Base-by-base conservation (phyloP, 2,113 vertebrate species). In the Macroglossus sobrinus region DNA sequence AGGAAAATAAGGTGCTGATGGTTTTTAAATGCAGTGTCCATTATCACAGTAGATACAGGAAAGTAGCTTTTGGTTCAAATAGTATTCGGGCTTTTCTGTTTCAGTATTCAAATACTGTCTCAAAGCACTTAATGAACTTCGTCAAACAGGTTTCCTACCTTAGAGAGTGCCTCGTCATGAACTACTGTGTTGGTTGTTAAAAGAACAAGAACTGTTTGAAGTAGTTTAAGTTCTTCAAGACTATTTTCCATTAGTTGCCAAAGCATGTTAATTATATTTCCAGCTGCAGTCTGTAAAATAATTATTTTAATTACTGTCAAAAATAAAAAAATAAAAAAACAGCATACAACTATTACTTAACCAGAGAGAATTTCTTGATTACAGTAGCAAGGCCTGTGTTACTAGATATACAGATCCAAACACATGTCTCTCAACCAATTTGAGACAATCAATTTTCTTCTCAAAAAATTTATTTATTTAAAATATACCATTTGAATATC, bases 241-340 rank as follows among this genome's bases (percentile, higher is more conserved):
- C 99, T 99, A 82, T 99, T 99, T 98, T 99, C 99, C 99, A 99
- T 99, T 97, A 99, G 99, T 97, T 99, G 99, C 99, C 99, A 99
- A 97, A 99, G 98, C 99, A 99, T 99, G 98, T 99, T 99, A 98
- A 99, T 99, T 97, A 99, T 99, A 98, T 99, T 99, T 96, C 99
- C 99, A 35, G 99, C 99, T 53, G 99, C 99, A 89, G 98, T 99
- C 99, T 99, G 98, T 55, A 96, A 98, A 96, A 75, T 91, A 98
- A 97, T 79, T 30, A 4, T 95, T 96, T 97, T 88, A 97, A 79
- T 86, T 88, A 84, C 7, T 80, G 50, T 95, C 81, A 95, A 88
- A 28, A 97, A n/a, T n/a, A n/a, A n/a, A 93, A 96, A 96, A 78
- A 40, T 55, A 84, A 86, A 89, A 84, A 86, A 89, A 95, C 61